Base-by-base conservation (phyloP, 2,888 invertebrate species). In the Chymomyza caudatula region DNA sequence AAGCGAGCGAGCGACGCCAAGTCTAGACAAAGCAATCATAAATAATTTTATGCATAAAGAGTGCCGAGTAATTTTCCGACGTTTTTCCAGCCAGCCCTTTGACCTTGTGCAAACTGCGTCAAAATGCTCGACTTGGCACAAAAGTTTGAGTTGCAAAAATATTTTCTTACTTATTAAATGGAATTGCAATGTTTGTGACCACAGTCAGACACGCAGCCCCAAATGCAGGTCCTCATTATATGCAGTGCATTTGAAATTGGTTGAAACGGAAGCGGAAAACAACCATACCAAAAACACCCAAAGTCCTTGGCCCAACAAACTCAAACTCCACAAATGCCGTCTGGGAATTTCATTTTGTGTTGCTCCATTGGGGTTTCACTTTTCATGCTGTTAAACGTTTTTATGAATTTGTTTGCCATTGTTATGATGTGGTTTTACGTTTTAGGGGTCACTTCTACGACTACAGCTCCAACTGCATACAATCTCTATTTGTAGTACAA, bases 91-190 rank as follows among this genome's bases (percentile, higher is more conserved):
- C 23, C 37, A 6, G 20, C n/a, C 11, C 11, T 42, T 13, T 6
- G 44, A 44, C 42, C 56, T 56, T 56, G 29, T 37, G 29, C 23
- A 37, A 29, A 29, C 44, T 29, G 55, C 37, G 37, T n/a, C 55
- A 55, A 37, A 25, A 55, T 15, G 20, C 42, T 20, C 22, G 42
- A 20, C 22, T 51, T 20, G 13, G 43, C 55, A 15, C 20, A 4
- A 29, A 42, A 15, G 23, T 47, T 65, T 53, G 42, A 8, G 67
- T 59, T 71, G 67, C 60, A 71, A 79, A 80, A 80, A 84, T 80
- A 80, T 80, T 80, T 80, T 80, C 84, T 83, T 80, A 83, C 84
- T 83, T 80, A 83, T 80, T 80, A 80, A 83, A 80, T 80, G 84
- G 78, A 80, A 80, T 83, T 83, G 78, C 84, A 78, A 78, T 83